These are phyloP conservation scores for Andinoacara biseriatus DNA, from an alignment of 2,113 vertebrate genomes.

Conservation along the genomic window DNA sequence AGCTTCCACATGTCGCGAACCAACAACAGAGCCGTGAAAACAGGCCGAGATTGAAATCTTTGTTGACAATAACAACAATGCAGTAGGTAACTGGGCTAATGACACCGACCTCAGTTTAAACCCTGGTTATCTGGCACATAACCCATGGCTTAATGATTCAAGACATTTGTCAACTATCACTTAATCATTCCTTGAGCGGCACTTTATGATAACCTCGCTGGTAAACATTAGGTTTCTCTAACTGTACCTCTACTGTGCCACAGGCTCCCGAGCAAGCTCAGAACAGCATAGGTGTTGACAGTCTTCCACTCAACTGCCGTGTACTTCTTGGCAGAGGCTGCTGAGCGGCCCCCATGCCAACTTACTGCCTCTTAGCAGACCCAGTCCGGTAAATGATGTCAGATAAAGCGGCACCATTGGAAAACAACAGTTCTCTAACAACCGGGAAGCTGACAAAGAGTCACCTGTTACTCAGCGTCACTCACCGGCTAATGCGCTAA, in stretches of 20 bases:
- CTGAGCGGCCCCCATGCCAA: not conserved
- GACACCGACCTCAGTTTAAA: conserved; percentile 18
- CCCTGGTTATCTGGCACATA: not conserved
- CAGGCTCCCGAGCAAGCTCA: not conserved
- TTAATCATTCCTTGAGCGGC: not conserved
- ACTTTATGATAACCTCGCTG: conserved; percentile 17
- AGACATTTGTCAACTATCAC: conserved; percentile 11
- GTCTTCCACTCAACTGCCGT: conserved; percentile 22
- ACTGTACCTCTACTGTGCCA: conserved; percentile 12
- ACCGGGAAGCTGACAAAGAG: conserved; percentile 40
- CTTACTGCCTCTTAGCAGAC: conserved; percentile 6
- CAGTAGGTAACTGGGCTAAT: conserved; percentile 31
- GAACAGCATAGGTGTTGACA: conserved; percentile 53
- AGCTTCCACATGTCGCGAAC: conserved; percentile 50
- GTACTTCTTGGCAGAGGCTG: conserved; percentile 32
- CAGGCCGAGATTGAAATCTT: conserved; percentile 24
- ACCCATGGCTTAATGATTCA: not conserved
- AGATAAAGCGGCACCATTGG: conserved; percentile 56
- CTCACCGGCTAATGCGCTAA: not conserved
- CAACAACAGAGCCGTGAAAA: conserved; percentile 42
- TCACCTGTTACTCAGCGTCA: conserved; percentile 31
- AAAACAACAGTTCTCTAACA: conserved; percentile 30
- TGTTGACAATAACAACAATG: conserved; percentile 29
- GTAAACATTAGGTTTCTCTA: conserved; percentile 26
- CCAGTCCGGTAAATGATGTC: conserved; percentile 66